A percentile compares a stretch with the other conserved stretches of the same genome.
These are phyloP conservation scores for Oryzias dopingdopingensis DNA, from an alignment of 2,797 vertebrate genomes.

Conservation along the genomic window DNA sequence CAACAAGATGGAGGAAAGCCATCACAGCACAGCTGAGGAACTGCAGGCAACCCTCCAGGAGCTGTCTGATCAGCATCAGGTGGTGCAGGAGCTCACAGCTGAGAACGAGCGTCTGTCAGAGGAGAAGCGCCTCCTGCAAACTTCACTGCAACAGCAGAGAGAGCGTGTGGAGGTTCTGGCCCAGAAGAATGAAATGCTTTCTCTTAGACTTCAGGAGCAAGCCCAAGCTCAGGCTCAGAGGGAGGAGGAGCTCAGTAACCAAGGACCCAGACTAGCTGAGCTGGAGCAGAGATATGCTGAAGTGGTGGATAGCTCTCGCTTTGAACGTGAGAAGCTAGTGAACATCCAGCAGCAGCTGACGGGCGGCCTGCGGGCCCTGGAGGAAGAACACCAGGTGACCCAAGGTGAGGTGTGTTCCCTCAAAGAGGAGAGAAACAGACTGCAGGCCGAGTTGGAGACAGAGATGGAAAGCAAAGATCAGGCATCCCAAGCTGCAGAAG, in stretches of 20 bases:
- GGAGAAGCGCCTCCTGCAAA: constrained; percentile 90
- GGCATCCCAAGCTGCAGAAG: constrained; percentile 75
- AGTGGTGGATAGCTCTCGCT: constrained; percentile 87
- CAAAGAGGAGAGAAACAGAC: constrained; percentile 81
- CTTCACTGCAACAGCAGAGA: constrained; percentile 88
- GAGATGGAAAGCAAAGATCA: constrained; percentile 72
- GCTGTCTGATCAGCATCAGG: constrained; percentile 92
- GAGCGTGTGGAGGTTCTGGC: constrained; percentile 86
- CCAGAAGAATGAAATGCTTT: constrained; percentile 89
- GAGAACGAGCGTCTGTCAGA: constrained; percentile 91
- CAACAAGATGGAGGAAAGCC: constrained; percentile 95
- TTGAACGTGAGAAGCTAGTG: constrained; percentile 93
- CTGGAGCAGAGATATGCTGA: constrained; percentile 88
- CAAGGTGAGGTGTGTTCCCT: constrained; percentile 77
- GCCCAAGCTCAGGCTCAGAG: constrained; percentile 80
- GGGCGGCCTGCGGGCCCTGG: constrained; percentile 85
- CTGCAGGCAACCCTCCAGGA: constrained; percentile 96
- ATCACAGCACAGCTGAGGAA: constrained; percentile 94
- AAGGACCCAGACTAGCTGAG: constrained; percentile 80
- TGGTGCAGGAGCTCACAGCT: constrained; percentile 92
- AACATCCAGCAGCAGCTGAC: constrained; percentile 95
- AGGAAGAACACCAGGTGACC: constrained; percentile 88
- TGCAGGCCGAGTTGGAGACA: constrained; percentile 77
- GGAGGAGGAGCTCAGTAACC: constrained; percentile 73
- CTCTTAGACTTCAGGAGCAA: constrained; percentile 83